Conservation (phyloP, 30 jellyfish, hydroid and myxozoan species). For the Turritopsis rubra region DNA sequence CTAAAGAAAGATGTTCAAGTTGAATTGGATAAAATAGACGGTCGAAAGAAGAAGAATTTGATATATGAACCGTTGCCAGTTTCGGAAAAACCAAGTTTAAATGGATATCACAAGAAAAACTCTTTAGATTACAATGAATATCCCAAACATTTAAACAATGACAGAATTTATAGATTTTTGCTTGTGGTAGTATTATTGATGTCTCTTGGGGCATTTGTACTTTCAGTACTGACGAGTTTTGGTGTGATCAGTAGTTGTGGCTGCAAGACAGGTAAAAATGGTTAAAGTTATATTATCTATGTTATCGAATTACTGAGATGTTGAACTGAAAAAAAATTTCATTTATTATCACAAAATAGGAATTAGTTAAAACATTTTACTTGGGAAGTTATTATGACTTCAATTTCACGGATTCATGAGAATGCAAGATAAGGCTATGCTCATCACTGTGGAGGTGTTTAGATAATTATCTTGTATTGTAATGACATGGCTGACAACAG, state of each 20-base stretch:
- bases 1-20: constrained; percentile 12
- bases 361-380: too few species aligned
- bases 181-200: constrained; percentile 14
- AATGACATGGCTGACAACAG: background rate
- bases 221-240: constrained; percentile 25
- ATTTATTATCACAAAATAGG: too few species aligned
- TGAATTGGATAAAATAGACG: constrained; percentile 17
- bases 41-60: constrained; percentile 11
- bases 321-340: too few species aligned
- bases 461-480: background rate
- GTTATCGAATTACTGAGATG: background rate
- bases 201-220: constrained; percentile 23
- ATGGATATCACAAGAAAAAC: constrained; percentile 3
- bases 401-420: too few species aligned
- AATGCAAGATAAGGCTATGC: background rate
- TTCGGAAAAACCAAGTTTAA: background rate
- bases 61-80: constrained; percentile 25
- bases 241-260: constrained; percentile 26
- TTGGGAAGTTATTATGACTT: too few species aligned
- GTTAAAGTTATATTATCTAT: background rate
- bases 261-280: background rate
- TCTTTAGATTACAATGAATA: background rate
- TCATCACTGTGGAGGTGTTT: background rate
- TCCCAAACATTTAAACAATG: background rate
- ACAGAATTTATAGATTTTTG: constrained; percentile 17